Conservation (phyloP, 2,113 vertebrate genomes). For the Megaleporinus macrocephalus region DNA sequence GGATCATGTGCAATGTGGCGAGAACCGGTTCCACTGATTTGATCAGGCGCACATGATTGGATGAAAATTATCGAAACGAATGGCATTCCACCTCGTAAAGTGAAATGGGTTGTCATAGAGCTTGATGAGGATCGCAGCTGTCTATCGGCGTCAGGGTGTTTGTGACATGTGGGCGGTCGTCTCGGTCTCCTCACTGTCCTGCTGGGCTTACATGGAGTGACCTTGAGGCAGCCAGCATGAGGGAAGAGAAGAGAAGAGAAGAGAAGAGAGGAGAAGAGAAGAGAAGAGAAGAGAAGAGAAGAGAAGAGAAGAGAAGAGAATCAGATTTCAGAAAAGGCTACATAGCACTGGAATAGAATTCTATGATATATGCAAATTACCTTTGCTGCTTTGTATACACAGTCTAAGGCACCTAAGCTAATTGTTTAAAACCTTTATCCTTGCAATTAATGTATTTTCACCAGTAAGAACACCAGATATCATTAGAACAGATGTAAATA, state of each 20-base stretch:
- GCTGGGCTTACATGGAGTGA: slow-evolving; percentile 49
- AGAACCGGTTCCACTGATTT: slow-evolving; percentile 48
- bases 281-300: background rate
- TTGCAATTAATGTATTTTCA: too few relatives aligned
- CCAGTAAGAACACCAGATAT: too few relatives aligned
- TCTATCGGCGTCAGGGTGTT: slow-evolving; percentile 27
- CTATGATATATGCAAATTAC: too few relatives aligned
- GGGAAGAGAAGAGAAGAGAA: background rate
- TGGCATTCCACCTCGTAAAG: slow-evolving; percentile 42
- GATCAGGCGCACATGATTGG: slow-evolving; percentile 59
- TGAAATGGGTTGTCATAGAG: slow-evolving; percentile 44
- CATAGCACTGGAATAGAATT: too few relatives aligned
- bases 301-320: background rate
- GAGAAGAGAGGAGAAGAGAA: background rate
- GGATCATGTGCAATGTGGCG: slow-evolving; percentile 35
- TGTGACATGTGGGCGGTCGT: slow-evolving; percentile 24
- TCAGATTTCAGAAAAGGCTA: too few relatives aligned
- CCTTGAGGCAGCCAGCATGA: slow-evolving; percentile 32
- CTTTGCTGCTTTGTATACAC: too few relatives aligned
- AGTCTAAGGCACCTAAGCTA: too few relatives aligned
- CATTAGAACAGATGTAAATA: too few relatives aligned
- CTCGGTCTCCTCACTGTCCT: background rate
- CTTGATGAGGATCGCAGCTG: slow-evolving; percentile 52
- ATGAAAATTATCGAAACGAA: slow-evolving; percentile 58
- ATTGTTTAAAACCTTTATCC: too few relatives aligned